Percentiles rank a stretch among this genome's conserved stretches.
Conservation (phyloP, 1,140 invertebrate species). For the Drosophila rhopaloa region DNA sequence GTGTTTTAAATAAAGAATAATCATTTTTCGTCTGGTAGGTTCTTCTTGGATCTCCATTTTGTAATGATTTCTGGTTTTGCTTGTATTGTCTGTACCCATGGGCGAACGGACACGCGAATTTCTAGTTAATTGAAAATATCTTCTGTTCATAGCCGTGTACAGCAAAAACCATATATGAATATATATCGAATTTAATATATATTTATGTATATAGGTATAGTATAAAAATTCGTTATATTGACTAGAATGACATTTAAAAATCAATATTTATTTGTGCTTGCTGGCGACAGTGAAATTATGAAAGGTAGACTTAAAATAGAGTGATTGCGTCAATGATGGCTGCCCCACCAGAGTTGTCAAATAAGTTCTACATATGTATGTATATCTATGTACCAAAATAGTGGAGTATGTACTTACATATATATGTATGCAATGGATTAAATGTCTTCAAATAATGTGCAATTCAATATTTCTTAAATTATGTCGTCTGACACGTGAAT, state of each 20-base stretch:
- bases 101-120: constrained; percentile 6
- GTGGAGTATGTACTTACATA: not conserved
- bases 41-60: constrained; percentile 39
- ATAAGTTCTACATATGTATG: constrained; percentile 22
- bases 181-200: constrained; percentile 1
- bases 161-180: constrained; percentile 6
- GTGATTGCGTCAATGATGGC: constrained; percentile 76
- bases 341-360: constrained; percentile 65
- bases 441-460: not conserved
- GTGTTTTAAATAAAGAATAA: not conserved
- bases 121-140: constrained; percentile 13
- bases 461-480: not conserved
- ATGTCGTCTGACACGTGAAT: not conserved
- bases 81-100: constrained; percentile 9
- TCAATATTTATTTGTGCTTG: constrained; percentile 17
- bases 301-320: constrained; percentile 69
- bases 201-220: constrained; percentile 11
- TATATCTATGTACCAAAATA: constrained; percentile 1
- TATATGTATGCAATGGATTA: not conserved
- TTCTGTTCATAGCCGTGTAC: not conserved
- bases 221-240: not conserved
- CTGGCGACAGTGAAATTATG: constrained; percentile 26
- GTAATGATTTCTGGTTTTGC: constrained; percentile 21
- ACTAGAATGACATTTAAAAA: not conserved
- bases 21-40: not conserved